These are phyloP conservation scores for Orthosia cruda DNA, from an alignment of 2,888 invertebrate species.

Conservation along the genomic window DNA sequence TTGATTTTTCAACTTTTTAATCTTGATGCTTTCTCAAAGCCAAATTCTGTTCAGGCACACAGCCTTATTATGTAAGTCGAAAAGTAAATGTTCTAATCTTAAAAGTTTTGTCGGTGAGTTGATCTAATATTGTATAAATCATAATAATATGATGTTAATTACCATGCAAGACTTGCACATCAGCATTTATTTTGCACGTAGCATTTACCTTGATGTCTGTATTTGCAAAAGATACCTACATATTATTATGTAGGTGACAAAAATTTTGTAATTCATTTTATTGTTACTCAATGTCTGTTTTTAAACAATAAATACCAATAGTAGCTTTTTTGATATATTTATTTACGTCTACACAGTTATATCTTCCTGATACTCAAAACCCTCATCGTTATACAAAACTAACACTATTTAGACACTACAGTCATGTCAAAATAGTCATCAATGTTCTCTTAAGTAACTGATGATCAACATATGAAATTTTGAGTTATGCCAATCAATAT, in stretches of 20 bases:
- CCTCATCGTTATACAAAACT: neutral
- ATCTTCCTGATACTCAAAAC: neutral
- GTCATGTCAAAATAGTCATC: neutral
- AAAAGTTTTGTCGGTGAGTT: conserved; percentile 9
- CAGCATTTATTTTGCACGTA: conserved; percentile 46
- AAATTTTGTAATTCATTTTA: conserved; percentile 28
- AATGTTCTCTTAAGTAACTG: neutral
- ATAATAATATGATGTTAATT: conserved; percentile 17
- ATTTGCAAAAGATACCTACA: neutral
- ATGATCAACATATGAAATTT: neutral
- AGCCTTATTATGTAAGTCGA: conserved; percentile 33
- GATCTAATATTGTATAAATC: conserved; percentile 22
- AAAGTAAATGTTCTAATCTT: conserved; percentile 16
- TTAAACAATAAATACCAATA: conserved; percentile 48
- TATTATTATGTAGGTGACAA: conserved; percentile 9
- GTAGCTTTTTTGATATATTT: conserved; percentile 35
- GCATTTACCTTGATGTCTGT: conserved; percentile 22
- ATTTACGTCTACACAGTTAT: conserved; percentile 4
- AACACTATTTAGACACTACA: neutral
- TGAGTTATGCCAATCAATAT: neutral
- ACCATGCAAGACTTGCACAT: conserved; percentile 8
- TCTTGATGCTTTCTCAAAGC: conserved; percentile 18
- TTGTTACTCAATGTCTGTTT: conserved; percentile 27
- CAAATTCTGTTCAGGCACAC: conserved; percentile 6
- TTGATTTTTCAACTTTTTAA: conserved; percentile 45